Conservation (phyloP, 2,888 invertebrate genomes). For the Macrosoma leucophasiata region DNA sequence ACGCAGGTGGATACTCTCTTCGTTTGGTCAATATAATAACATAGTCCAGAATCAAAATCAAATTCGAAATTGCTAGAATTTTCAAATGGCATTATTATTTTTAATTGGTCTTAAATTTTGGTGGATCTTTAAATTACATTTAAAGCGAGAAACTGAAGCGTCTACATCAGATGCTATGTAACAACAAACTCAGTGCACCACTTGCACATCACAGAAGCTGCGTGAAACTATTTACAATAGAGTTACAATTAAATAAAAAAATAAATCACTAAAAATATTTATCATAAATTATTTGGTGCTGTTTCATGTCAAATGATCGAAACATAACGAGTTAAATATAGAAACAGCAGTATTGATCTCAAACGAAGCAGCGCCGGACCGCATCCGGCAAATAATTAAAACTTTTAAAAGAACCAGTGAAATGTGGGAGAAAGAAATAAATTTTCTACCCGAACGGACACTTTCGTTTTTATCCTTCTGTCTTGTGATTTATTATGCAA, state of each 20-base stretch:
- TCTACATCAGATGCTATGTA: no score
- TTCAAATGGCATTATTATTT: no score
- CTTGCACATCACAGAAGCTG: background rate
- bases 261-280: constrained; percentile 2
- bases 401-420: constrained; percentile 60
- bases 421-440: constrained; percentile 61
- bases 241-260: background rate
- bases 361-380: constrained; percentile 42
- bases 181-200: background rate
- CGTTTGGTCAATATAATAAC: no score
- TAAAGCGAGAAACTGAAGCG: no score
- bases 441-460: constrained; percentile 59
- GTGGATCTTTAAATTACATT: no score
- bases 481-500: constrained; percentile 53
- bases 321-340: constrained; percentile 39
- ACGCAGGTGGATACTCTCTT: no score
- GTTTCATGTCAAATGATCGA: constrained; percentile 20
- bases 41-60: no score
- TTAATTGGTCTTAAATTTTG: no score
- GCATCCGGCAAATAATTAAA: constrained; percentile 70
- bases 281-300: constrained; percentile 1
- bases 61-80: no score
- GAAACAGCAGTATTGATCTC: constrained; percentile 52
- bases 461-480: constrained; percentile 60
- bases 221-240: background rate